Evolutionary conservation across 2,113 vertebrate species (phyloP).

Genomic region (Pangasianodon hypophthalmus): DNA sequence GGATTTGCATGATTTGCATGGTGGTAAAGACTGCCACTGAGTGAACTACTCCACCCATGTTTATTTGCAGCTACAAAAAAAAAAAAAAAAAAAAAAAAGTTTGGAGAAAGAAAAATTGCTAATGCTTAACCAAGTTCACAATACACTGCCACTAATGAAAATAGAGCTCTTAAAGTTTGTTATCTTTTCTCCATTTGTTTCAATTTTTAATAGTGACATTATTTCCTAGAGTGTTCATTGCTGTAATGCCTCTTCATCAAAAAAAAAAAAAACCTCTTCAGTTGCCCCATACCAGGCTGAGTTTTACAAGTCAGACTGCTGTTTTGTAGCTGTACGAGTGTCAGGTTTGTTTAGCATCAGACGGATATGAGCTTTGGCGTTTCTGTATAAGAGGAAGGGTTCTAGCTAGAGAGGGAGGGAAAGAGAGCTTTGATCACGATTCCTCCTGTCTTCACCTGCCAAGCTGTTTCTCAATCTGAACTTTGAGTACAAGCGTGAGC

Average conservation of each 20-base stretch:
- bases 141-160: background rate
- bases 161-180: background rate
- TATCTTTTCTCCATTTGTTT: background rate
- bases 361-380: background rate
- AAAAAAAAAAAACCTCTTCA: background rate
- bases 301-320: background rate
- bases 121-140: background rate
- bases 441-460: conserved; percentile 35
- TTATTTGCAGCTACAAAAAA: background rate
- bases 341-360: background rate
- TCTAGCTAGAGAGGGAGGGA: background rate
- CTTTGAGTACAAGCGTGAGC: conserved; percentile 7
- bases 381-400: background rate
- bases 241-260: background rate
- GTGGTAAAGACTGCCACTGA: background rate
- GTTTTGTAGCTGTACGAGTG: background rate
- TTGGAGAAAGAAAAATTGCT: background rate
- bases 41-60: background rate
- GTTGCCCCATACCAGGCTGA: background rate
- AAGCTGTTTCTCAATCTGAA: background rate
- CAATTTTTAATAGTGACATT: background rate
- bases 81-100: background rate
- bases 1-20: background rate
- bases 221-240: background rate
- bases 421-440: conserved; percentile 14